A percentile compares a stretch with the other conserved stretches of the same genome.
These are phyloP conservation scores for Harlomillsia oculata DNA, from an alignment of 1,140 invertebrate species.

Conservation along the genomic window DNA sequence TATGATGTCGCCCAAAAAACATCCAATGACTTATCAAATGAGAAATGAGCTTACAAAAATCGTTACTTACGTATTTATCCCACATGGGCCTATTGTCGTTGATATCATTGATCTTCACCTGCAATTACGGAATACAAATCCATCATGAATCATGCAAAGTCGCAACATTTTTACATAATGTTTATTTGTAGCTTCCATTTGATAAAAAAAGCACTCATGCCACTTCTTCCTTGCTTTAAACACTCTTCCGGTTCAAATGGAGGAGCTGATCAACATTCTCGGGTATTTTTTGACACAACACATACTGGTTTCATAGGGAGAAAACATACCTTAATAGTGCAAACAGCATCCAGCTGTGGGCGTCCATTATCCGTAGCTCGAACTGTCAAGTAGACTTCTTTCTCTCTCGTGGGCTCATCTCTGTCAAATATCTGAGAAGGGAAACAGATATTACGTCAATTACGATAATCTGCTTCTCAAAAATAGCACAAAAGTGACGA, in stretches of 20 bases:
- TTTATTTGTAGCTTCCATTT: too few species aligned
- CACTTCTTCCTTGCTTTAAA: too few species aligned
- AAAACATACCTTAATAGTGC: conserved; percentile 78
- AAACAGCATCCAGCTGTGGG: conserved; percentile 71
- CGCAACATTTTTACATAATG: too few species aligned
- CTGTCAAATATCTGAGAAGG: conserved; percentile 59
- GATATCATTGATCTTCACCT: conserved; percentile 49
- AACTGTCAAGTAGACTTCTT: conserved; percentile 67
- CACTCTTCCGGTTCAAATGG: too few species aligned
- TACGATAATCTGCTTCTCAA: background rate
- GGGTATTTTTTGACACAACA: too few species aligned
- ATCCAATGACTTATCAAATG: background rate
- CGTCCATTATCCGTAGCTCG: conserved; percentile 75
- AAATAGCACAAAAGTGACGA: background rate
- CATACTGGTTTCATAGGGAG: too few species aligned
- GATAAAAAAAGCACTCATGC: too few species aligned
- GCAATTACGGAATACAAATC: too few species aligned
- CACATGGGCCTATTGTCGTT: conserved; percentile 80
- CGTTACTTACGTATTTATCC: conserved; percentile 60
- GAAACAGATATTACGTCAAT: conserved; percentile 12
- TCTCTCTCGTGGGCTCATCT: conserved; percentile 74
- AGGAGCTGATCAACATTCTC: too few species aligned
- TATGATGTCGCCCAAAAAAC: too few species aligned
- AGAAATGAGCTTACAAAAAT: conserved; percentile 3
- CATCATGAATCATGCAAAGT: too few species aligned